These are phyloP conservation scores for Enoplosus armatus DNA, from an alignment of 2,797 vertebrate genomes.

Conservation along the genomic window DNA sequence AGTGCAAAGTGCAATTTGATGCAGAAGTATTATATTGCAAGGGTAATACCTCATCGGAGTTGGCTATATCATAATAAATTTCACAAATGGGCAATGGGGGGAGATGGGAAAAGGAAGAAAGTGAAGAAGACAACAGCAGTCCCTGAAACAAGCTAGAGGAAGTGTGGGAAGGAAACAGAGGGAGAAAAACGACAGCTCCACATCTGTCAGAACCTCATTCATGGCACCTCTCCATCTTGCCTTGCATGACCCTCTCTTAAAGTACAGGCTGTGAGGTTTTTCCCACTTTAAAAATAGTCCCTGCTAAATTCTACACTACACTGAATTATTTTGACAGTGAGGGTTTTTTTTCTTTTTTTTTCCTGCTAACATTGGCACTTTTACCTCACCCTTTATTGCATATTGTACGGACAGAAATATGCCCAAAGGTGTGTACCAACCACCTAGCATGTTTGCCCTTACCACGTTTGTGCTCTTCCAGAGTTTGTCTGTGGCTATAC, in stretches of 20 bases:
- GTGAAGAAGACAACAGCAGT: conserved; percentile 21
- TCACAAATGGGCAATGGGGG: neutral
- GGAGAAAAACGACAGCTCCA: conserved; percentile 69
- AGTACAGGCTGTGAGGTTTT: conserved; percentile 89
- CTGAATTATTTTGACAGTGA: conserved; percentile 75
- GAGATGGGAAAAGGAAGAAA: neutral
- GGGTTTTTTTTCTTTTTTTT: conserved; percentile 39
- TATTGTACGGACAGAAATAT: conserved; percentile 60
- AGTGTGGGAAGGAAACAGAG: conserved; percentile 56
- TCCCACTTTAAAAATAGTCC: conserved; percentile 83
- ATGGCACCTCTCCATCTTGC: conserved; percentile 89
- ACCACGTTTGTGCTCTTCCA: conserved; percentile 22
- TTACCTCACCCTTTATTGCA: conserved; percentile 61
- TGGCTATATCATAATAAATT: neutral
- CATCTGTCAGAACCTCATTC: conserved; percentile 81
- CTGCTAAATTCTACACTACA: conserved; percentile 82
- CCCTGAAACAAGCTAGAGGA: conserved; percentile 52
- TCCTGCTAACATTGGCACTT: conserved; percentile 73
- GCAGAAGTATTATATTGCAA: conserved; percentile 3
- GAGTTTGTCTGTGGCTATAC: conserved; percentile 42
- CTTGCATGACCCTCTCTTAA: conserved; percentile 88
- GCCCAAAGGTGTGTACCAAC: conserved; percentile 64
- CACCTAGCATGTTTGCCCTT: conserved; percentile 57
- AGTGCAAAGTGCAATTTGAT: neutral
- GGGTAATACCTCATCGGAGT: conserved; percentile 1